Percentiles rank a stretch among this genome's conserved stretches.
Evolutionary conservation across 2,888 invertebrate species (phyloP).

Genomic region (Pachycephus smyrnensis): DNA sequence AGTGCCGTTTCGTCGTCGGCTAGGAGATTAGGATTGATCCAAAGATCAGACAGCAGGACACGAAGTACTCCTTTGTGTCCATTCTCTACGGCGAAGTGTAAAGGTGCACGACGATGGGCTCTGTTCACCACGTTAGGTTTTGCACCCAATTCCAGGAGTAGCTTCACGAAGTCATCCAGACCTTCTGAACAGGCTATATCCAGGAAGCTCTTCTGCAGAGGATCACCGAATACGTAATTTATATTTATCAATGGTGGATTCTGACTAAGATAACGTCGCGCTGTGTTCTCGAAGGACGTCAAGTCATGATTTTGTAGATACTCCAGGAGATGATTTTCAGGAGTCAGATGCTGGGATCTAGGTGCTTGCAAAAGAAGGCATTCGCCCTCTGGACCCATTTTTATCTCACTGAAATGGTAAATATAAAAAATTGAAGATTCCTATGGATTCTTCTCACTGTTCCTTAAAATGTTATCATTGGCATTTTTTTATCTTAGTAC

Average conservation of each 20-base stretch:
- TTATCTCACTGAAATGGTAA: not conserved
- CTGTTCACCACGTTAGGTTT: slow-evolving; percentile 73
- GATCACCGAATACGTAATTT: slow-evolving; percentile 71
- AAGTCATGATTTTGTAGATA: not conserved
- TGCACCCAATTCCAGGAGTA: slow-evolving; percentile 73
- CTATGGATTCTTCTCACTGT: not conserved
- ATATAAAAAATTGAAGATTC: not conserved
- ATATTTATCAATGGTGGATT: slow-evolving; percentile 63
- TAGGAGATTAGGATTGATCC: slow-evolving; percentile 56
- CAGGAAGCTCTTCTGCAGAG: slow-evolving; percentile 73
- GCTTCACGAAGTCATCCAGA: slow-evolving; percentile 70
- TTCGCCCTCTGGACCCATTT: not conserved
- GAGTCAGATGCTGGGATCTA: not conserved
- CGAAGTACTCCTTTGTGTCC: slow-evolving; percentile 54
- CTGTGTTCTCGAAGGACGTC: slow-evolving; percentile 38
- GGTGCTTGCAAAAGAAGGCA: not conserved
- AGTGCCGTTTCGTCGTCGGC: slow-evolving; percentile 56
- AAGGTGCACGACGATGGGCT: slow-evolving; percentile 72
- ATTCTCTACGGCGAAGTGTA: slow-evolving; percentile 75
- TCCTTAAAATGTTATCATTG: not conserved
- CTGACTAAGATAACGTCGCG: slow-evolving; percentile 31
- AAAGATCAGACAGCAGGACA: slow-evolving; percentile 48
- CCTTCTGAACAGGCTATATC: slow-evolving; percentile 72
- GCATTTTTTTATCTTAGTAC: not conserved
- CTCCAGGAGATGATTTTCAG: not conserved